Percentiles rank a stretch among this genome's conserved stretches.
These are phyloP conservation scores for Magallana nippona DNA, from an alignment of 2,888 invertebrate species.

Conservation along the genomic window DNA sequence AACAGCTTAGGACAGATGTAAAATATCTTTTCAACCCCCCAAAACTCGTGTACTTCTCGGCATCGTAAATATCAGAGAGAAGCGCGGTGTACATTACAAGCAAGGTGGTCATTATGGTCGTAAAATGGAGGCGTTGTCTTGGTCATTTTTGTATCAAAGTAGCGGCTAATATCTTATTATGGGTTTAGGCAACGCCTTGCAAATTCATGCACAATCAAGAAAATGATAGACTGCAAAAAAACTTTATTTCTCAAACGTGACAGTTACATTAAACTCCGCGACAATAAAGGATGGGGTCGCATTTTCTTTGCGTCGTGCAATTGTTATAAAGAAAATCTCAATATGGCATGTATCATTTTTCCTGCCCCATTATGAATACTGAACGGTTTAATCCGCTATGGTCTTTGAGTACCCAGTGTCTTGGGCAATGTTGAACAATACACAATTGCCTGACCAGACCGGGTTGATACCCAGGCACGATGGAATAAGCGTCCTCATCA, in stretches of 20 bases:
- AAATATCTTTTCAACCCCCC: conserved; percentile 9
- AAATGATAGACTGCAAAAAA: conserved; percentile 2
- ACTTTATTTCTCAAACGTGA: conserved; percentile 1
- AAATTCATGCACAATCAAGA: conserved; percentile 14
- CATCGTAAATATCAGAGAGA: not conserved
- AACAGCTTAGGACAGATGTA: conserved; percentile 35
- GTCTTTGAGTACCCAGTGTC: not conserved
- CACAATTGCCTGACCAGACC: conserved; percentile 8
- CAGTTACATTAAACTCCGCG: not conserved
- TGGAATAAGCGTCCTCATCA: not conserved
- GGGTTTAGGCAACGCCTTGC: not conserved
- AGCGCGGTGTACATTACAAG: conserved; percentile 11
- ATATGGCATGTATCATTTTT: conserved; percentile 33
- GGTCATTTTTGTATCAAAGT: conserved; percentile 20
- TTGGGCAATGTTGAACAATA: conserved; percentile 23
- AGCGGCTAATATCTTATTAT: conserved; percentile 2
- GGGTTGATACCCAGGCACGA: too few species aligned
- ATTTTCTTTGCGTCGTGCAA: not conserved
- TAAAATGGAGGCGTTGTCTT: not conserved
- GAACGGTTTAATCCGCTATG: conserved; percentile 1
- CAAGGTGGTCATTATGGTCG: not conserved
- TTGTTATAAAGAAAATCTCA: conserved; percentile 13
- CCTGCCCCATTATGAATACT: not conserved
- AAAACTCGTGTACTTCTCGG: not conserved
- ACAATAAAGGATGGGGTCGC: not conserved